A percentile compares a stretch with the other conserved stretches of the same genome.
phyloP scores from a whole-genome alignment of 2,888 invertebrate genomes.

The Epirrhoe tristata region DNA sequence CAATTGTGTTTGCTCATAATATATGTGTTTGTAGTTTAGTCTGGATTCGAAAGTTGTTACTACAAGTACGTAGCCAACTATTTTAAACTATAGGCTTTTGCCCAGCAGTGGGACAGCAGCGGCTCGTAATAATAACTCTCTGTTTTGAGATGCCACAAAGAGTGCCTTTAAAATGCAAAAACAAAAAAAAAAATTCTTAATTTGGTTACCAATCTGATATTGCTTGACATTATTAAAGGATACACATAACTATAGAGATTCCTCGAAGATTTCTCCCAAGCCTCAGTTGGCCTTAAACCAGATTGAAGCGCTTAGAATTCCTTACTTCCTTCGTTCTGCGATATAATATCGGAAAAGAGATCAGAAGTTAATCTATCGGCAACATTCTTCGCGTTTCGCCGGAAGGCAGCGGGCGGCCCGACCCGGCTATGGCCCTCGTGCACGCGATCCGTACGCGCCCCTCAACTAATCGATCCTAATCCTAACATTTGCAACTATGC shows the following conservation, averaged over 20 bases:
- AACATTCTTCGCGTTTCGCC: constrained; percentile 84
- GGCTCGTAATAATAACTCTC: background rate
- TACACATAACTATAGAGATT: constrained; percentile 42
- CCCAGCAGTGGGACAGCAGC: too few relatives aligned
- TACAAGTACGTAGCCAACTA: background rate
- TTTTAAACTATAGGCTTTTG: background rate
- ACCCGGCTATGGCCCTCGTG: constrained; percentile 62
- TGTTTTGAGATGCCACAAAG: background rate
- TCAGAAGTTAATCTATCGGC: constrained; percentile 86
- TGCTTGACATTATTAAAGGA: constrained; percentile 41
- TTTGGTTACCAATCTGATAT: constrained; percentile 35
- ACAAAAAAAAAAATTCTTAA: constrained; percentile 6
- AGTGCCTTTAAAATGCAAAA: background rate
- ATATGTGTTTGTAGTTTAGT: background rate
- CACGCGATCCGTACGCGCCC: constrained; percentile 73
- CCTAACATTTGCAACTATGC: constrained; percentile 68
- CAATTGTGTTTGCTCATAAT: background rate
- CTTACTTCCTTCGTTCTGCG: constrained; percentile 80
- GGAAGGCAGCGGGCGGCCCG: constrained; percentile 75
- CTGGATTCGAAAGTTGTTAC: background rate
- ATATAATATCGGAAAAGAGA: constrained; percentile 84
- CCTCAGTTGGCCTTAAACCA: constrained; percentile 76
- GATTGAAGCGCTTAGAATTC: constrained; percentile 82
- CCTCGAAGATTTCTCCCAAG: constrained; percentile 62
- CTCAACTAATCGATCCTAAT: constrained; percentile 77